Base-by-base conservation (phyloP, 2,888 invertebrate genomes). In the Piscicola geometra region DNA sequence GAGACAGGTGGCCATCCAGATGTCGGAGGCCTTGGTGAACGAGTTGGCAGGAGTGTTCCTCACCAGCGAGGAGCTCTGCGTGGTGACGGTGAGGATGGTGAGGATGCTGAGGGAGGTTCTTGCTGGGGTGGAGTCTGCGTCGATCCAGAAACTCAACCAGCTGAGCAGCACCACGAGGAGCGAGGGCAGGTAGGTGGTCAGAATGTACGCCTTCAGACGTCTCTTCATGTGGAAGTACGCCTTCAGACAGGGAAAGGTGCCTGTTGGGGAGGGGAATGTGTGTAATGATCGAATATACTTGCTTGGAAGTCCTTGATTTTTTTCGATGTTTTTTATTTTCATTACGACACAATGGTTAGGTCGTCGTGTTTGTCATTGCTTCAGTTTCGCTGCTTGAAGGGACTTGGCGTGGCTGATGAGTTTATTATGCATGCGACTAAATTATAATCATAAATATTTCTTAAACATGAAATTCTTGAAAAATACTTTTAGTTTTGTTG, bases 71-170 rank as follows among this genome's bases (percentile, higher is more conserved):
- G 77, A 74, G 68, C 77, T 77, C 71, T 77, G 79, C 3, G 79
- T 79, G 35, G 79, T 77, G 56, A 80, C 76, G 52, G 80, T 80
- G 36, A 80, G 79, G 47, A 80, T 77, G 35, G 80, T 80, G 33
- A 80, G 77, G 47, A 80, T 76, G 35, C 81, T 81, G 30, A 81
- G 78, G 1, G 81, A 79, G 67, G 79, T 79, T 30, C 81, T 73
- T 35, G 81, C 81, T 5, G 81, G 81, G 32, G 81, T 78, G 28
- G 80, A 80, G 50, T 81, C 78, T 25, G 80, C 72, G 77, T 80
- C 79, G 75, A 81, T 80, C 81, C 81, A 81, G 76, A 81, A 81
- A 50, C 80, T 81, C 66, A 81, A 78, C 81, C 81, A 81, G 50
- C 80, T 80, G 50, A 81, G 77, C 1, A 81, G 70, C 52, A 81